Percentiles rank a stretch among this genome's conserved stretches.
Conservation (phyloP, 2,797 vertebrate genomes). For the Chaunax sp. region DNA sequence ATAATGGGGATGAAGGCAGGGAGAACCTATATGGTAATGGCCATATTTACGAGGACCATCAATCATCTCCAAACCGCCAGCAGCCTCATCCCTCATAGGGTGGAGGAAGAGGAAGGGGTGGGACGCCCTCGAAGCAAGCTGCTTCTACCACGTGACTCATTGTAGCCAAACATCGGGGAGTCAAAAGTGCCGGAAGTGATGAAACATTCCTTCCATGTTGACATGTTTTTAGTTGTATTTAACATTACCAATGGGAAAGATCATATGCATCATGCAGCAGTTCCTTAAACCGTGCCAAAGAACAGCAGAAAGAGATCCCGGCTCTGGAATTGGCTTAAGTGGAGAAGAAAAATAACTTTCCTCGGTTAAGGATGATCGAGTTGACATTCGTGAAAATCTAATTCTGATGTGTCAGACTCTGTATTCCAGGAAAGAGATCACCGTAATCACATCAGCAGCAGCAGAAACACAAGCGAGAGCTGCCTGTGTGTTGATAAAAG, state of each 20-base stretch:
- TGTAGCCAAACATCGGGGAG: slow-evolving; percentile 1
- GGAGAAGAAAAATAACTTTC: slow-evolving; percentile 21
- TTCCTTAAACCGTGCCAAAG: neutral
- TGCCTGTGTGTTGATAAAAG: neutral
- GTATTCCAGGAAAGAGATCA: slow-evolving; percentile 39
- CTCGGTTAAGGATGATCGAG: slow-evolving; percentile 31
- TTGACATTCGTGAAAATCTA: slow-evolving; percentile 49
- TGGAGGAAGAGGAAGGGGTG: slow-evolving; percentile 48
- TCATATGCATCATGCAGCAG: neutral
- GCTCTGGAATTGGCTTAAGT: neutral
- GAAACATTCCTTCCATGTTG: too few species aligned
- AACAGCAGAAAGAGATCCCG: neutral
- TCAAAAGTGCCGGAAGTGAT: too few species aligned
- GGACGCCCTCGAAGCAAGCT: slow-evolving; percentile 48
- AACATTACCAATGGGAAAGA: neutral
- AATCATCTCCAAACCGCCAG: slow-evolving; percentile 74
- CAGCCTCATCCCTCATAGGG: slow-evolving; percentile 69
- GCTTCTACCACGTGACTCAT: neutral
- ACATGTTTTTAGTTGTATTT: slow-evolving; percentile 26
- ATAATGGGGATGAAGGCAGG: slow-evolving; percentile 70
- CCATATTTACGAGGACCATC: slow-evolving; percentile 79
- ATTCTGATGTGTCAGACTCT: slow-evolving; percentile 48
- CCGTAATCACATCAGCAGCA: slow-evolving; percentile 21
- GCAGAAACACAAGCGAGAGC: neutral
- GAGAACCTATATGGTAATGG: slow-evolving; percentile 76